phyloP scores from a whole-genome alignment of 2,888 invertebrate species.

The Steinernema scapterisci region DNA sequence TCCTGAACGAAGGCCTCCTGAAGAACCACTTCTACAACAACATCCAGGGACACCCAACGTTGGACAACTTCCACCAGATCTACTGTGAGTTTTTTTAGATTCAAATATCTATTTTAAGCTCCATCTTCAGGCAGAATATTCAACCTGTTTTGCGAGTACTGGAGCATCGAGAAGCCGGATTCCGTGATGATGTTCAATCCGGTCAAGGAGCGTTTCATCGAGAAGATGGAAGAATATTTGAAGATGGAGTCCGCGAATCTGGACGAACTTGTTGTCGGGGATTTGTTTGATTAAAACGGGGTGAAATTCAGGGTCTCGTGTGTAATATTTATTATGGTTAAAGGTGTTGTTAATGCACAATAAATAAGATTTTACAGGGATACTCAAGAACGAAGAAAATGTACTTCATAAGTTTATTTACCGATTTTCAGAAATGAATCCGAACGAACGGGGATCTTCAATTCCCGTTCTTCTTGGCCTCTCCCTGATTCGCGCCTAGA shows the following conservation, averaged over 20 bases:
- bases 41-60: constrained; percentile 68
- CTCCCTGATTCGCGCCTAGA: not conserved
- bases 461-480: too few relatives aligned
- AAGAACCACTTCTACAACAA: constrained; percentile 90
- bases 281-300: not conserved
- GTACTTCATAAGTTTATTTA: too few relatives aligned
- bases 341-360: too few relatives aligned
- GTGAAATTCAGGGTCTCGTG: too few relatives aligned
- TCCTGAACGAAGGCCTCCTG: constrained; percentile 81
- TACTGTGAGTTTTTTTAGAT: constrained; percentile 74
- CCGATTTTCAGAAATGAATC: too few relatives aligned
- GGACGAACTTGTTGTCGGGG: constrained; percentile 2
- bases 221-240: constrained; percentile 34
- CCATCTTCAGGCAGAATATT: constrained; percentile 77
- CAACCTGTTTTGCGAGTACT: constrained; percentile 90
- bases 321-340: too few relatives aligned
- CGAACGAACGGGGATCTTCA: too few relatives aligned
- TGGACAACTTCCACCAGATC: constrained; percentile 82
- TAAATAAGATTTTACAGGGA: too few relatives aligned
- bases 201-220: constrained; percentile 80
- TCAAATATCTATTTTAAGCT: not conserved
- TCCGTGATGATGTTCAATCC: constrained; percentile 94
- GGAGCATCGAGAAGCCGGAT: constrained; percentile 87
- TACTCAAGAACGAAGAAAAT: too few relatives aligned
- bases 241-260: constrained; percentile 16